phyloP scores from a whole-genome alignment of 2,888 invertebrate genomes.

The Dynastes grantii region DNA sequence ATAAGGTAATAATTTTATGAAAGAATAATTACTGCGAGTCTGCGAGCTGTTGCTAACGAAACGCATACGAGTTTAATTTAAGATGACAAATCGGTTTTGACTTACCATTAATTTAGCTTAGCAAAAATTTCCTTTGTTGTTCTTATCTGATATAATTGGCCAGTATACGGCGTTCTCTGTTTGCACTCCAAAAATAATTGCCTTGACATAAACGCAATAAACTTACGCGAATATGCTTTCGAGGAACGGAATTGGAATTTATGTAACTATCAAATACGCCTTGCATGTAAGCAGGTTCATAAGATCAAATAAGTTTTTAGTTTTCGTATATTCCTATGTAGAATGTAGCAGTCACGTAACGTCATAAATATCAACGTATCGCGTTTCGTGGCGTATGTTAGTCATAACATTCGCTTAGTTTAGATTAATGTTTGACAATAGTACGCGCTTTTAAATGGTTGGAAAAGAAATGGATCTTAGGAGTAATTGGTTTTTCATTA shows the following conservation, averaged over 20 bases:
- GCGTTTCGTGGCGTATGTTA: not conserved
- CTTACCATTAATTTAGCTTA: constrained; percentile 1
- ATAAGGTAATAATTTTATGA: constrained; percentile 30
- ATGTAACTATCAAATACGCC: constrained; percentile 17
- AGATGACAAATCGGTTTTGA: not conserved
- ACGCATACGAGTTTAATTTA: constrained; percentile 10
- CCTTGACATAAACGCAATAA: not conserved
- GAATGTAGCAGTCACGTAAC: not conserved
- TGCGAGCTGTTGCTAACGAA: not conserved
- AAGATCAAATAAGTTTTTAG: not conserved
- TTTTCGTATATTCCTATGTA: not conserved
- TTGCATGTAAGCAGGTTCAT: constrained; percentile 1
- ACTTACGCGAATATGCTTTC: not conserved
- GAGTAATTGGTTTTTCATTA: no score
- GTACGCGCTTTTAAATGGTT: not conserved
- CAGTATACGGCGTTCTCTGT: not conserved
- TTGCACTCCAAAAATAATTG: not conserved
- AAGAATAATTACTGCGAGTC: constrained; percentile 19
- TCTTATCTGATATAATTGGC: not conserved
- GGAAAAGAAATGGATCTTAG: not conserved
- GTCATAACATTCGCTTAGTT: not conserved
- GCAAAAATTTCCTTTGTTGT: not conserved
- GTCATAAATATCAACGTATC: constrained; percentile 1
- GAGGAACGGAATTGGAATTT: constrained; percentile 6
- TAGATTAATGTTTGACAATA: not conserved